phyloP scores from a whole-genome alignment of 2,888 invertebrate species.

The Hydrotaea diabolus region DNA sequence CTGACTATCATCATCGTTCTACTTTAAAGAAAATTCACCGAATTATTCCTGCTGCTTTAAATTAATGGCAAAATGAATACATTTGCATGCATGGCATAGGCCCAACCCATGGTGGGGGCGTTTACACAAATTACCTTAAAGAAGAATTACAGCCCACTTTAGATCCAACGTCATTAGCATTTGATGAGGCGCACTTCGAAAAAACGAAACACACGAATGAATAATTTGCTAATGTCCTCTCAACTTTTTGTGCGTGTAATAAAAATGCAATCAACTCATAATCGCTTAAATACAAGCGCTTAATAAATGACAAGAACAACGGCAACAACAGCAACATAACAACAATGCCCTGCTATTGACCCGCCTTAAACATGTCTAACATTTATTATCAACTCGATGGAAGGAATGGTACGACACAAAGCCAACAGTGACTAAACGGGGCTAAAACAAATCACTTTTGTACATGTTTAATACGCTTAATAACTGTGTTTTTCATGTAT shows the following conservation, averaged over 20 bases:
- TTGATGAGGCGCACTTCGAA: background rate
- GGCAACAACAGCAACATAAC: background rate
- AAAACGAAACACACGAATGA: background rate
- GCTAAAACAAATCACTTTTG: conserved; percentile 9
- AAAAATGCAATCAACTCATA: background rate
- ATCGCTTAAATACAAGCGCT: background rate
- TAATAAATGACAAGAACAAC: background rate
- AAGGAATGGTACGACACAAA: background rate
- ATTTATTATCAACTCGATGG: conserved; percentile 1
- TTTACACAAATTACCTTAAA: too few relatives aligned
- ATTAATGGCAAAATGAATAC: too few relatives aligned
- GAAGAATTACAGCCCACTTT: background rate
- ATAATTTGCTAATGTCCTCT: background rate
- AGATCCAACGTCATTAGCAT: background rate
- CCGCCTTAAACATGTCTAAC: background rate
- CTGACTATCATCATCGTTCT: too few relatives aligned
- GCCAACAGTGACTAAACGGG: background rate
- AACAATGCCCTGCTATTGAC: background rate
- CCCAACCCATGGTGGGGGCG: too few relatives aligned
- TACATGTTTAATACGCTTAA: conserved; percentile 31
- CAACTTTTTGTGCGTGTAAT: background rate
- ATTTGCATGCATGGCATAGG: too few relatives aligned
- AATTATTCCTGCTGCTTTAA: too few relatives aligned
- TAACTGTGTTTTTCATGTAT: conserved; percentile 12
- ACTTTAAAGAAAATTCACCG: too few relatives aligned